These are phyloP conservation scores for Ascaphus truei DNA, from an alignment of 2,113 vertebrate species.

Conservation along the genomic window DNA sequence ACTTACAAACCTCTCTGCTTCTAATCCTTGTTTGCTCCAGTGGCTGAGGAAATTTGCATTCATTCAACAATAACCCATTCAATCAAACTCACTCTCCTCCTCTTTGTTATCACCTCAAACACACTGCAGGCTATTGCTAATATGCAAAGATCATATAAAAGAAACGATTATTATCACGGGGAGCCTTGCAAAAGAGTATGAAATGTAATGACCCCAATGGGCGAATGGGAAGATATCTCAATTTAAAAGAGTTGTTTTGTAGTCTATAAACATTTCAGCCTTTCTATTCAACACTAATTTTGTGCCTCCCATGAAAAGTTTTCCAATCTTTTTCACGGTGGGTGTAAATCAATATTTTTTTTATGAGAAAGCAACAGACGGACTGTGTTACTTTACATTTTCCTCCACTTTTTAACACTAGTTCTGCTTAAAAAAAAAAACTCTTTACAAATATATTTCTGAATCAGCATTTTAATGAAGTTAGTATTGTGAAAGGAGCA, in stretches of 20 bases:
- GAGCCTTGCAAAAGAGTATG: conserved; percentile 34
- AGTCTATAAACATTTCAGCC: neutral
- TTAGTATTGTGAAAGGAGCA: no score
- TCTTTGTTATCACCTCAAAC: conserved; percentile 51
- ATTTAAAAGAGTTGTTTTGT: neutral
- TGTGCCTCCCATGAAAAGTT: neutral
- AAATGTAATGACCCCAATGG: neutral
- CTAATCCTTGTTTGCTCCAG: conserved; percentile 59
- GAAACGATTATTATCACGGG: conserved; percentile 46
- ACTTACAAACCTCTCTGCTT: conserved; percentile 54
- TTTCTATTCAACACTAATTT: conserved; percentile 1
- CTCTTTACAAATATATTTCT: no score
- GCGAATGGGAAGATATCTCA: conserved; percentile 18
- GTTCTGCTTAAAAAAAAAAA: no score
- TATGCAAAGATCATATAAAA: conserved; percentile 46
- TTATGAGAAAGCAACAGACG: neutral
- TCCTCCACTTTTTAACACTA: no score
- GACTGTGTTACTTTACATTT: no score
- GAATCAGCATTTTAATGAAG: no score
- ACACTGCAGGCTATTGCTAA: conserved; percentile 34
- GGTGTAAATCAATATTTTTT: conserved; percentile 24
- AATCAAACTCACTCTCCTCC: conserved; percentile 42
- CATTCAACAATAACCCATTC: conserved; percentile 56
- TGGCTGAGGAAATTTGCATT: conserved; percentile 57
- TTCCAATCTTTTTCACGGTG: neutral